A percentile compares a stretch with the other conserved stretches of the same genome.
phyloP scores from a whole-genome alignment of 1,140 invertebrate genomes.

The Cecropterus lyciades region DNA sequence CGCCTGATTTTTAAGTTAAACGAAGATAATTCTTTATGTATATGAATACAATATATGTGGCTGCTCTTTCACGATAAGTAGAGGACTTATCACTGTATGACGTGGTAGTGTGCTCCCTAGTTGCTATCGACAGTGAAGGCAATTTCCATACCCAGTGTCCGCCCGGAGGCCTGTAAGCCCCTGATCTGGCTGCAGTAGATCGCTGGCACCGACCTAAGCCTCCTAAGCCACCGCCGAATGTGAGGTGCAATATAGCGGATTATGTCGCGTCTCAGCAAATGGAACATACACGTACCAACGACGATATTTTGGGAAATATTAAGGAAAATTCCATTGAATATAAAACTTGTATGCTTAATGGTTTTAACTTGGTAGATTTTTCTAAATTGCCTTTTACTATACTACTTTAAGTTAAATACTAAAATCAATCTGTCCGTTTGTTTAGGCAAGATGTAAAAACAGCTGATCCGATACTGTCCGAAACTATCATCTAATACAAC shows the following conservation, averaged over 20 bases:
- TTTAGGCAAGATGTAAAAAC: no score
- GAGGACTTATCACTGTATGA: neutral
- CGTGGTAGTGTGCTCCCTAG: neutral
- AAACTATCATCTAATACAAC: no score
- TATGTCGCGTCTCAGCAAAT: neutral
- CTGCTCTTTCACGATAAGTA: neutral
- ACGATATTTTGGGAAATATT: neutral
- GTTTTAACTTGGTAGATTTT: no score
- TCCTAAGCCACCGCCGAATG: neutral
- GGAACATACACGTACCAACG: neutral
- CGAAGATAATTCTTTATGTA: no score
- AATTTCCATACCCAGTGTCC: slow-evolving; percentile 1
- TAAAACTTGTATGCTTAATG: no score
- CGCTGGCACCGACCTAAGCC: slow-evolving; percentile 3
- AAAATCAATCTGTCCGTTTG: no score
- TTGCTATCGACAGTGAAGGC: slow-evolving; percentile 1
- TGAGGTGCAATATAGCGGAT: slow-evolving; percentile 5
- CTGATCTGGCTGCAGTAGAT: slow-evolving; percentile 1
- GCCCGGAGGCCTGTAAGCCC: neutral
- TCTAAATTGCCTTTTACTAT: no score
- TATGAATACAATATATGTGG: no score
- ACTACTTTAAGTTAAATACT: no score
- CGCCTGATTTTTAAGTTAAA: no score
- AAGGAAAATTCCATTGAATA: neutral
- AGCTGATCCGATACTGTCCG: no score